A percentile compares a stretch with the other conserved stretches of the same genome.
Conservation (phyloP, 2,888 invertebrate species). For the Athrips mouffetella region DNA sequence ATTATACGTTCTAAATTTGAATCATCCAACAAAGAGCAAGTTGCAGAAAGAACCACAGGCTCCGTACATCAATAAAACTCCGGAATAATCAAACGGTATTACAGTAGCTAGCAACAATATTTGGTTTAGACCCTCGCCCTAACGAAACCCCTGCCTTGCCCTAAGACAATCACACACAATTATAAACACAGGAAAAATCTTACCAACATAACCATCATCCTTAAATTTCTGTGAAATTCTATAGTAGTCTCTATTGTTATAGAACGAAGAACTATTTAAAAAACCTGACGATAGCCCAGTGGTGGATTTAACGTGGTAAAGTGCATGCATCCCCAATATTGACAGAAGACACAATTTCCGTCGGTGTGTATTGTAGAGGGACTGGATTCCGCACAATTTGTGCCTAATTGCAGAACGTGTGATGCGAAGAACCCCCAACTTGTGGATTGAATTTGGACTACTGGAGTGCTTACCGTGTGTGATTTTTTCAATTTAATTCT, state of each 20-base stretch:
- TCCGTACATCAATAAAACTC: too few species aligned
- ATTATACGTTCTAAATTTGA: too few species aligned
- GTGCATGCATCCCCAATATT: slow-evolving; percentile 46
- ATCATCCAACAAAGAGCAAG: too few species aligned
- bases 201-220: background rate
- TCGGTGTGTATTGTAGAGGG: slow-evolving; percentile 31
- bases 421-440: background rate
- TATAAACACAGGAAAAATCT: slow-evolving; percentile 31
- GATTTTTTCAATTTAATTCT: too few species aligned
- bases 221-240: background rate
- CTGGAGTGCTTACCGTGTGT: too few species aligned
- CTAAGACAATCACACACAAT: slow-evolving; percentile 51
- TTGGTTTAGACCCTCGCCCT: slow-evolving; percentile 32
- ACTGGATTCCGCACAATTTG: slow-evolving; percentile 57
- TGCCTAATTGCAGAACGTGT: slow-evolving; percentile 40
- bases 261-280: background rate
- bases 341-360: slow-evolving; percentile 65
- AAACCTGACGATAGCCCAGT: background rate
- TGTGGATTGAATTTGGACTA: too few species aligned
- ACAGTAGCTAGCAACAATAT: slow-evolving; percentile 38
- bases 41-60: too few species aligned
- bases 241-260: background rate
- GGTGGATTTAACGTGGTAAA: background rate
- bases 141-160: slow-evolving; percentile 25
- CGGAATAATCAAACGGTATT: slow-evolving; percentile 12